Percentiles rank a stretch among this genome's conserved stretches.
These are phyloP conservation scores for Dascillus cervinus DNA, from an alignment of 2,888 invertebrate species.

Conservation along the genomic window DNA sequence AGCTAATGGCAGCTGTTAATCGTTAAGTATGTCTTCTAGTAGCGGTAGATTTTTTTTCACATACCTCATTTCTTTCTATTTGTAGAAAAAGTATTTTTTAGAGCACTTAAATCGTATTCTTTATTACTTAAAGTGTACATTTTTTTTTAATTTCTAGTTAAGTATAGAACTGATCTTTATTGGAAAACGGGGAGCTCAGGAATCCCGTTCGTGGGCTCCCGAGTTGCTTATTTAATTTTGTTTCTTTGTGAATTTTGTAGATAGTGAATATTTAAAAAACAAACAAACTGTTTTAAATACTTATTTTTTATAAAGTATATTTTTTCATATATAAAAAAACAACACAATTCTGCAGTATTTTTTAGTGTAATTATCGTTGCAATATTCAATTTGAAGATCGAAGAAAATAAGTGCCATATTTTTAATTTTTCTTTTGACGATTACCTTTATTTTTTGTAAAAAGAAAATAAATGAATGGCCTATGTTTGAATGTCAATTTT, in stretches of 20 bases:
- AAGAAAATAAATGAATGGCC: no score
- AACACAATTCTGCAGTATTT: conserved; percentile 15
- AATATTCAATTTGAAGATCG: conserved; percentile 10
- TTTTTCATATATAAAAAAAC: no score
- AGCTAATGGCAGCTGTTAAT: neutral
- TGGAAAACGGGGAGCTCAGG: neutral
- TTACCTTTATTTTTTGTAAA: conserved; percentile 4
- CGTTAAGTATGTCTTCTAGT: neutral
- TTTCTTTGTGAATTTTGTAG: conserved; percentile 15
- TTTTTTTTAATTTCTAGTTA: conserved; percentile 7
- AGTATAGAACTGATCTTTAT: conserved; percentile 10
- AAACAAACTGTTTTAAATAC: conserved; percentile 16
- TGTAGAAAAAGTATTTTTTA: conserved; percentile 12
- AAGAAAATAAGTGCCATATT: conserved; percentile 13
- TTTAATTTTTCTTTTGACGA: conserved; percentile 7
- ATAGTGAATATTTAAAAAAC: conserved; percentile 16
- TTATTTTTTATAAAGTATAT: conserved; percentile 19
- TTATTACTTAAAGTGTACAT: conserved; percentile 14
- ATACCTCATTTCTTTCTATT: conserved; percentile 16
- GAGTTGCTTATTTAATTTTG: no score
- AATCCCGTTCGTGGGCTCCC: no score
- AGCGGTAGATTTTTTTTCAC: conserved; percentile 11
- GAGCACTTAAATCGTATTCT: conserved; percentile 7
- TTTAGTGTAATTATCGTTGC: conserved; percentile 11
- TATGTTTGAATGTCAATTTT: conserved; percentile 8